Base-by-base conservation (phyloP, 2,888 invertebrate species). In the Hypolimnas misippus region DNA sequence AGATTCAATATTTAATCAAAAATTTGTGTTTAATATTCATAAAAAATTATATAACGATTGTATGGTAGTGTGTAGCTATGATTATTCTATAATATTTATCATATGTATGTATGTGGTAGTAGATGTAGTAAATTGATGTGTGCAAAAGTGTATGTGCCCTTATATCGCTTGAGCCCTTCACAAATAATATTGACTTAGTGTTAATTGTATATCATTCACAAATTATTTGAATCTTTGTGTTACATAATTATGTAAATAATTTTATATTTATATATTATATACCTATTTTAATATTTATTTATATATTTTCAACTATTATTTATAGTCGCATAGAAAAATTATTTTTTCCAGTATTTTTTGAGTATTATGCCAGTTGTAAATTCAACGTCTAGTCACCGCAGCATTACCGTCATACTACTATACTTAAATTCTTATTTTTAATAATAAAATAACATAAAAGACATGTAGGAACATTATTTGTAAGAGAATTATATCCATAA, bases 381-480 rank as follows among this genome's bases (percentile, higher is more conserved):
- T 73, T 71, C 68, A 71, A 79, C 76, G 76, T 89, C 89, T 89
- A 89, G 89, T 89, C 89, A 89, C 83, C 80, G 77, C 86, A 83
- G 83, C 85, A 86, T 87, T 84, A 73, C 21, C 21, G 44, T 46
- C 44, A 46, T 21, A n/a, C 21, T 74, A 68, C 42, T 31, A 33
- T 57, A 10, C 51, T 51, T 33, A 50, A 56, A 42, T 29, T 35
- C 7, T 35, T 53, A 50, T 25, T 14, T 29, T 16, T 29, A 63
- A 53, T 33, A 14, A 16, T 49, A 46, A 57, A 53, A 52, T 55
- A 40, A 19, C 25, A 52, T 35, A 54, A 58, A 53, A 51, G 38
- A 55, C 51, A 59, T 14, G 55, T 38, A 50, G 40, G 7, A 16
- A 51, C 16, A 35, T 50, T 49, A 53, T 46, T 63, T 53, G 14